Evolutionary conservation across 2,113 vertebrate species (phyloP).

Genomic region (Probosciger aterrimus): DNA sequence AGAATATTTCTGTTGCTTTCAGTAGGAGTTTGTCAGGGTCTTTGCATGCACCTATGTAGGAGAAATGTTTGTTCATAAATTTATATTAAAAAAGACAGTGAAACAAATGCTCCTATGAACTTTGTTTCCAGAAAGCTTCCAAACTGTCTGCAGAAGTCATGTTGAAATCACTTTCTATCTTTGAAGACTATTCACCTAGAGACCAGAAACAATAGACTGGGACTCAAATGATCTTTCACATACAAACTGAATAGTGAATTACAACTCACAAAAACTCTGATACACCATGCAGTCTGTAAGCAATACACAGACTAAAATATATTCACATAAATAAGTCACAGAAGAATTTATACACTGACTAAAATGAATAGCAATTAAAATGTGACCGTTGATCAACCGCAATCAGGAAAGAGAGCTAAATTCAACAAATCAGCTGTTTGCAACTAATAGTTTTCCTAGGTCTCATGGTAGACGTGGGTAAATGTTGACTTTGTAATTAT

Average conservation of each 20-base stretch:
- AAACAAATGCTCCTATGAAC: slow-evolving; percentile 5
- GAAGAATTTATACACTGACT: slow-evolving; percentile 18
- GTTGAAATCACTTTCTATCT: slow-evolving; percentile 1
- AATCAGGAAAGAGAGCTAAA: slow-evolving; percentile 40
- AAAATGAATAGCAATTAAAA: slow-evolving; percentile 58
- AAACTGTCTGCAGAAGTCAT: slow-evolving; percentile 1
- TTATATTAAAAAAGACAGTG: neutral
- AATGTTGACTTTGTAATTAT: slow-evolving; percentile 67
- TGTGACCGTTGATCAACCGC: slow-evolving; percentile 15
- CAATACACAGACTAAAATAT: neutral
- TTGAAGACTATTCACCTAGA: neutral
- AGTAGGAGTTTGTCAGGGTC: accelerated
- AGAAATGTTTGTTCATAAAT: neutral
- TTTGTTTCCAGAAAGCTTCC: neutral
- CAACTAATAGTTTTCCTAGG: slow-evolving; percentile 55
- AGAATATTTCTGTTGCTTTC: neutral
- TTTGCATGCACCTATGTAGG: neutral
- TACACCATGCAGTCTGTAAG: neutral
- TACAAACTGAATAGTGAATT: neutral
- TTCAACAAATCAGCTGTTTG: slow-evolving; percentile 62
- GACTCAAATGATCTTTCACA: neutral
- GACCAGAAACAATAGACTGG: slow-evolving; percentile 4
- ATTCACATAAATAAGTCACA: neutral
- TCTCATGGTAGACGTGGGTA: slow-evolving; percentile 58
- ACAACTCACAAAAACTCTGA: neutral